Evolutionary conservation across 2,888 invertebrate species (phyloP).

Genomic region (Malachius bipustulatus): DNA sequence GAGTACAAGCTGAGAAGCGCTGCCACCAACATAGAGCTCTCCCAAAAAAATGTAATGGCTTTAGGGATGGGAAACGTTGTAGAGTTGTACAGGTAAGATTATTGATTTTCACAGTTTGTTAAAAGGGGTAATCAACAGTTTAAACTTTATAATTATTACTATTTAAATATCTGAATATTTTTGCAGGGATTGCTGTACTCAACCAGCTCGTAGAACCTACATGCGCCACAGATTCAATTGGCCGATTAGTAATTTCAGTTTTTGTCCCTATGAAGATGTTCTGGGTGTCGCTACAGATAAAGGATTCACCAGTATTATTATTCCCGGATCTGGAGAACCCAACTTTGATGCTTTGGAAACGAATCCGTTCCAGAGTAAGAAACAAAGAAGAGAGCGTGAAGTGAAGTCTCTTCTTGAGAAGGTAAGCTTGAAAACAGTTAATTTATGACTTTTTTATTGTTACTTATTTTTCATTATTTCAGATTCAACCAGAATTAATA

Average conservation of each 20-base stretch:
- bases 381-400: constrained; percentile 85
- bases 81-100: constrained; percentile 54
- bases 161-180: constrained; percentile 6
- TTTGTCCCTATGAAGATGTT: constrained; percentile 96
- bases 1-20: constrained; percentile 56
- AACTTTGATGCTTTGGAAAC: constrained; percentile 92
- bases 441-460: too few species aligned
- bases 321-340: constrained; percentile 92
- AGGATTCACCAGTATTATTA: constrained; percentile 77
- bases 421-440: constrained; percentile 21
- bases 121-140: background rate
- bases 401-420: constrained; percentile 92
- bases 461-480: too few species aligned
- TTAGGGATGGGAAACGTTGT: constrained; percentile 71
- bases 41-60: constrained; percentile 76
- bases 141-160: background rate
- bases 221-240: constrained; percentile 62
- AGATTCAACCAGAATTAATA: too few species aligned
- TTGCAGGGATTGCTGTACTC: constrained; percentile 49
- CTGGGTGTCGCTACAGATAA: constrained; percentile 73
- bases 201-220: constrained; percentile 53
- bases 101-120: background rate
- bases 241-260: constrained; percentile 61
- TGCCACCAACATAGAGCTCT: constrained; percentile 68
- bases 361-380: constrained; percentile 91